Conservation (phyloP, 2,797 vertebrate species). For the Ctenosaura bakeri region DNA sequence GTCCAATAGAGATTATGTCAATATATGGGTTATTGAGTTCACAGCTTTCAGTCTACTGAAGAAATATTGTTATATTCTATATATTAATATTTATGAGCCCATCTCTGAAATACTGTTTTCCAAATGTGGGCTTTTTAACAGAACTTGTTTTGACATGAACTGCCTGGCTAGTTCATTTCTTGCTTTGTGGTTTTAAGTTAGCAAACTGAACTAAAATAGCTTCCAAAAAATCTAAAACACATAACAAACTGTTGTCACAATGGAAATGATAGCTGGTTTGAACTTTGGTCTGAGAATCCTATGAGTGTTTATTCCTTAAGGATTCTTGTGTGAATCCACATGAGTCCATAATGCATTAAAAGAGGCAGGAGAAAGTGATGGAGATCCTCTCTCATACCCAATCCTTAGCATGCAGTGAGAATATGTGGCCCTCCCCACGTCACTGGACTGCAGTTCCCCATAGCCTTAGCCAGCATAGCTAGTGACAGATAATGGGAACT, state of each 20-base stretch:
- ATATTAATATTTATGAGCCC: not conserved
- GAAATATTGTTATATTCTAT: not conserved
- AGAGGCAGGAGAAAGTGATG: not conserved
- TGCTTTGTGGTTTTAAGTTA: not conserved
- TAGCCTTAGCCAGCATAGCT: not conserved
- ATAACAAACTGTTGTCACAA: not conserved
- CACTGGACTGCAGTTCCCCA: not conserved
- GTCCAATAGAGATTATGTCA: not conserved
- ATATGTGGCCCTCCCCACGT: not conserved
- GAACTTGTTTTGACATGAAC: not conserved
- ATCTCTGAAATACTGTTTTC: not conserved
- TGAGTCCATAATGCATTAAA: not conserved
- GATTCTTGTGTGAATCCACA: not conserved
- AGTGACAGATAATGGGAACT: not conserved
- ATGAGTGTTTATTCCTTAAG: not conserved
- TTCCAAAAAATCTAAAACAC: not conserved
- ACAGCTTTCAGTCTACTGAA: not conserved
- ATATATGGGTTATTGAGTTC: not conserved
- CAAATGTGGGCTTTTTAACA: not conserved
- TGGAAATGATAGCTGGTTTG: not conserved
- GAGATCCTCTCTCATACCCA: not conserved
- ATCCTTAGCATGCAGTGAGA: not conserved
- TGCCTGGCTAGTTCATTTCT: not conserved
- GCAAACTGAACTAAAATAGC: no score
- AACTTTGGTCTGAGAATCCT: not conserved